phyloP scores from a whole-genome alignment of 2,113 vertebrate genomes.

The Otocyon megalotis region DNA sequence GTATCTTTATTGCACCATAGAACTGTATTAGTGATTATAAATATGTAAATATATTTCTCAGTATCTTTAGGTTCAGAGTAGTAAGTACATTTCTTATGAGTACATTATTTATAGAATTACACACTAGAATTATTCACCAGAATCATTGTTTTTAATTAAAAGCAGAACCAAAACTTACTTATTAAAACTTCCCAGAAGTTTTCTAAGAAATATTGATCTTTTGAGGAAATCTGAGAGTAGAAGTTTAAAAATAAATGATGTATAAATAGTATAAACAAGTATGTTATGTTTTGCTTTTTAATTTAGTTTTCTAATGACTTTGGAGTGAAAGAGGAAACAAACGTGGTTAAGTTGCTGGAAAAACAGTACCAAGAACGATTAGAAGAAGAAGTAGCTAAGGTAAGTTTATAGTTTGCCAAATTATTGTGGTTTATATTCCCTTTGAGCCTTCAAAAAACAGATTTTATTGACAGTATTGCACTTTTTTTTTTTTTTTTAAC shows the following conservation, averaged over 20 bases:
- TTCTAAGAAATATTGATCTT: slow-evolving; percentile 60
- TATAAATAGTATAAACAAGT: slow-evolving; percentile 67
- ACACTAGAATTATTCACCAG: slow-evolving; percentile 25
- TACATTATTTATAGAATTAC: background rate
- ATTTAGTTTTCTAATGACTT: slow-evolving; percentile 77
- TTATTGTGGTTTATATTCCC: background rate
- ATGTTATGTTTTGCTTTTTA: slow-evolving; percentile 72
- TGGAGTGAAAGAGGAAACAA: slow-evolving; percentile 78
- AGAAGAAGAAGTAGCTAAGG: slow-evolving; percentile 96
- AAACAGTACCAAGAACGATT: slow-evolving; percentile 90
- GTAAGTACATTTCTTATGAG: background rate
- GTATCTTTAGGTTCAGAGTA: slow-evolving; percentile 25
- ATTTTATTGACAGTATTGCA: slow-evolving; percentile 19
- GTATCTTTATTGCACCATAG: background rate
- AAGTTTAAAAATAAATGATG: slow-evolving; percentile 45
- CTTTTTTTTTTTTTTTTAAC: slow-evolving; percentile 23
- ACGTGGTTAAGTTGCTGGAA: slow-evolving; percentile 84
- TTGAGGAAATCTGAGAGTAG: background rate
- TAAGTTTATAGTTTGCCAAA: slow-evolving; percentile 78
- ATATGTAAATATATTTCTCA: slow-evolving; percentile 27
- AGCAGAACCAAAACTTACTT: slow-evolving; percentile 7
- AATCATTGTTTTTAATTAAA: slow-evolving; percentile 59
- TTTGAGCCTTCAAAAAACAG: background rate
- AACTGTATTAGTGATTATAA: slow-evolving; percentile 9
- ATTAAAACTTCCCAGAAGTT: background rate